These are phyloP conservation scores for Melikaiella ostensackeni DNA, from an alignment of 2,888 invertebrate genomes.

Conservation along the genomic window DNA sequence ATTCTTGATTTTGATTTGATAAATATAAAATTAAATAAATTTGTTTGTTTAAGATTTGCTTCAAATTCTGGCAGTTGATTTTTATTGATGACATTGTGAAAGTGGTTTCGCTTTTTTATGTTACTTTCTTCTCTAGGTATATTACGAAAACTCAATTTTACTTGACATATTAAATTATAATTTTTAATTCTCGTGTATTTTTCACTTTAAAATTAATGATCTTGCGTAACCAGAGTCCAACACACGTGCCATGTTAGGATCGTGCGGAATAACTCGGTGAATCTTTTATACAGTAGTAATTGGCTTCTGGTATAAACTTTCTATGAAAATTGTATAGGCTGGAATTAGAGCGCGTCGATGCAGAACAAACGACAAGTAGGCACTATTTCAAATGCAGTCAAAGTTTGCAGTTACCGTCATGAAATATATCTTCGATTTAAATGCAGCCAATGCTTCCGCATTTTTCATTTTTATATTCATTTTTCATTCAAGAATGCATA, in stretches of 20 bases:
- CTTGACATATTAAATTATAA: background rate
- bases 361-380: conserved; percentile 18
- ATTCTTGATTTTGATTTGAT: no score
- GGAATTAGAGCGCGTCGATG: conserved; percentile 28
- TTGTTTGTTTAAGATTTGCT: no score
- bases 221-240: background rate
- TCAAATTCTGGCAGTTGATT: no score
- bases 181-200: background rate
- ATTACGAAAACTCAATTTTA: background rate
- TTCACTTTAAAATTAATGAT: conserved; percentile 3
- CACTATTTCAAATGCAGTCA: conserved; percentile 2
- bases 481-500: no score
- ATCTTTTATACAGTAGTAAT: conserved; percentile 19
- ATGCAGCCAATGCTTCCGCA: no score
- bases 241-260: background rate
- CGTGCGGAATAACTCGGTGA: background rate
- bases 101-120: background rate
- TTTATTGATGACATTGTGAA: no score
- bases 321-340: conserved; percentile 14
- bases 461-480: no score
- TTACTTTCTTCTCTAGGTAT: no score
- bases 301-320: conserved; percentile 10
- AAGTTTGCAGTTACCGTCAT: background rate
- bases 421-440: no score
- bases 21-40: no score